Percentiles rank a stretch among this genome's conserved stretches.
These are phyloP conservation scores for Drosophila novamexicana DNA, from an alignment of 1,140 invertebrate genomes.

Conservation along the genomic window DNA sequence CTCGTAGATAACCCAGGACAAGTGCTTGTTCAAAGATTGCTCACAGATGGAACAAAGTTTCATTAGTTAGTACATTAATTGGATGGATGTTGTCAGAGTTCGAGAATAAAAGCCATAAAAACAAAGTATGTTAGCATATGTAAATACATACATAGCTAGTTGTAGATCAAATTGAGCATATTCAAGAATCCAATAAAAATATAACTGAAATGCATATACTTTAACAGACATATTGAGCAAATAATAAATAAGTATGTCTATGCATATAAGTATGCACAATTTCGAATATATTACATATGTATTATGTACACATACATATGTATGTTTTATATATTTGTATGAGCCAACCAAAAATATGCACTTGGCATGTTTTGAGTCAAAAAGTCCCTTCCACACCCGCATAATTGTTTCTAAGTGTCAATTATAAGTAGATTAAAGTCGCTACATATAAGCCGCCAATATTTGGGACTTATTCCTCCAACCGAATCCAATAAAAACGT, in stretches of 20 bases:
- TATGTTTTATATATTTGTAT: constrained; percentile 22
- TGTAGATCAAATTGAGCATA: constrained; percentile 33
- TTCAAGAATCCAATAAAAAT: constrained; percentile 22
- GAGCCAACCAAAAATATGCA: constrained; percentile 10
- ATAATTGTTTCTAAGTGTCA: constrained; percentile 49
- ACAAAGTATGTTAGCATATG: background rate
- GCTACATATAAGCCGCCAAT: background rate
- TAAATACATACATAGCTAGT: constrained; percentile 29
- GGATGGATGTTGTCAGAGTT: constrained; percentile 20
- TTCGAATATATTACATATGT: constrained; percentile 31
- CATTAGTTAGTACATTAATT: constrained; percentile 34
- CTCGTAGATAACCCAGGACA: background rate
- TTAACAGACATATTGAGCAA: constrained; percentile 23
- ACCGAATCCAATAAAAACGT: background rate
- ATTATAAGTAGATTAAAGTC: constrained; percentile 41
- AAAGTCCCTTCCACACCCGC: constrained; percentile 26
- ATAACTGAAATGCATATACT: background rate
- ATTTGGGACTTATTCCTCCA: background rate
- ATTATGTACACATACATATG: background rate
- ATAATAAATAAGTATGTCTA: constrained; percentile 24
- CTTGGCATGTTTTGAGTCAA: constrained; percentile 1
- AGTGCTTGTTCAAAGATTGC: constrained; percentile 9
- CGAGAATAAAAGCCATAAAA: background rate
- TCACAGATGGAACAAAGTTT: constrained; percentile 41
- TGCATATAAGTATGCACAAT: constrained; percentile 25